phyloP scores from a whole-genome alignment of 2,113 vertebrate species.

The Origma solitaria region DNA sequence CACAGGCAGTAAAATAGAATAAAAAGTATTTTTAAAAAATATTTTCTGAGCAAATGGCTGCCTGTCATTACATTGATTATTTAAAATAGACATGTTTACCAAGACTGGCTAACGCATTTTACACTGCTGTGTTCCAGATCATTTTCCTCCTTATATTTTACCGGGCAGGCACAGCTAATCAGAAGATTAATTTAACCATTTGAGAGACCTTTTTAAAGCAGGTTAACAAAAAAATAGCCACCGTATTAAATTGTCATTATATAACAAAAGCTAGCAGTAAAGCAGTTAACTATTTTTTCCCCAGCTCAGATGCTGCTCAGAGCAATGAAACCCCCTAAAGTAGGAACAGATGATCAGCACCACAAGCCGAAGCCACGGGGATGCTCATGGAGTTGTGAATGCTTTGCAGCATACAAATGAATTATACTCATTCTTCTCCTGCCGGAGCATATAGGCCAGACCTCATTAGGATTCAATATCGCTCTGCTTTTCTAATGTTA shows the following conservation, averaged over 20 bases:
- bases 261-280: slow-evolving; percentile 65
- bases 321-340: slow-evolving; percentile 77
- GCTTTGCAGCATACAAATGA: slow-evolving; percentile 89
- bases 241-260: slow-evolving; percentile 69
- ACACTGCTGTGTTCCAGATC: slow-evolving; percentile 16
- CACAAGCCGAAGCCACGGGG: slow-evolving; percentile 81
- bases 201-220: slow-evolving; percentile 59
- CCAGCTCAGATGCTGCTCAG: slow-evolving; percentile 66
- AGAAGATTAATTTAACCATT: slow-evolving; percentile 62
- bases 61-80: slow-evolving; percentile 70
- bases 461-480: slow-evolving; percentile 80
- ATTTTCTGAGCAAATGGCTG: slow-evolving; percentile 63
- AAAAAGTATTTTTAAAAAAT: slow-evolving; percentile 14
- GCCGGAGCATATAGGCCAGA: slow-evolving; percentile 67
- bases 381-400: slow-evolving; percentile 72
- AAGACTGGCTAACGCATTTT: slow-evolving; percentile 28
- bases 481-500: slow-evolving; percentile 79
- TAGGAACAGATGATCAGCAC: slow-evolving; percentile 88
- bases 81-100: slow-evolving; percentile 73
- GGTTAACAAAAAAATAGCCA: slow-evolving; percentile 61
- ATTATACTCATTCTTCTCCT: slow-evolving; percentile 75
- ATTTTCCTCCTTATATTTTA: slow-evolving; percentile 62
- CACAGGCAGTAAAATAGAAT: slow-evolving; percentile 26
- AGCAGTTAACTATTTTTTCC: slow-evolving; percentile 74
- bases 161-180: slow-evolving; percentile 57